These are phyloP conservation scores for Gopherus evgoodei DNA, from an alignment of 2,113 vertebrate genomes.

Conservation along the genomic window DNA sequence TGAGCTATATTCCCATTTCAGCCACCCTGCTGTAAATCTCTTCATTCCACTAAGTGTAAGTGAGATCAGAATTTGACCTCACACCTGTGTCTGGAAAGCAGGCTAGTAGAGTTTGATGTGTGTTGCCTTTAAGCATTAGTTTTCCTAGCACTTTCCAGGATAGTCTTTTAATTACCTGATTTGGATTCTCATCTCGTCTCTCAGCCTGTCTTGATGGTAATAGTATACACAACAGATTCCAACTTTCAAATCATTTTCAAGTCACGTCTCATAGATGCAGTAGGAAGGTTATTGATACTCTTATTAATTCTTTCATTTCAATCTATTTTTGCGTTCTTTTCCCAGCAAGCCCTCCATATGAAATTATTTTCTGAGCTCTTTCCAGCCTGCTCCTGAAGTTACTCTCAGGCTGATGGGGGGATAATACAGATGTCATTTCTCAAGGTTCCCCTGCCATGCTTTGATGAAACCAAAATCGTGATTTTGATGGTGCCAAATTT, in stretches of 20 bases:
- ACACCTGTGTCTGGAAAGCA: neutral
- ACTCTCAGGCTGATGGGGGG: constrained; percentile 40
- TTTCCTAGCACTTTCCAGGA: neutral
- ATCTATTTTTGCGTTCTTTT: constrained; percentile 50
- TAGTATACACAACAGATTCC: constrained; percentile 46
- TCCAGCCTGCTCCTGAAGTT: constrained; percentile 48
- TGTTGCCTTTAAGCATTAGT: neutral
- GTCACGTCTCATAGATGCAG: neutral
- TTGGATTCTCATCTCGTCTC: constrained; percentile 52
- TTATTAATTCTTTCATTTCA: constrained; percentile 67
- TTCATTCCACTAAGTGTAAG: fast-evolving
- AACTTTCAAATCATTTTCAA: constrained; percentile 52
- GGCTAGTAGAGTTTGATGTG: neutral
- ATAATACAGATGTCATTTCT: constrained; percentile 71
- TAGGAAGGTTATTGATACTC: constrained; percentile 59
- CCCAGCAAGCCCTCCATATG: constrained; percentile 48
- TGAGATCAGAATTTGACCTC: neutral
- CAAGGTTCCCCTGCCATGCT: constrained; percentile 58
- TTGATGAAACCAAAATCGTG: constrained; percentile 55
- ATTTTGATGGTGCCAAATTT: constrained; percentile 69
- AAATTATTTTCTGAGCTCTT: constrained; percentile 50
- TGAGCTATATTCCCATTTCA: neutral
- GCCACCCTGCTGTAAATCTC: neutral
- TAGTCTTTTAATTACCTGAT: constrained; percentile 51
- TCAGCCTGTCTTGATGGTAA: constrained; percentile 49